A percentile compares a stretch with the other conserved stretches of the same genome.
Evolutionary conservation across 2,888 invertebrate species (phyloP).

Genomic region (Epirrhoe alternata): DNA sequence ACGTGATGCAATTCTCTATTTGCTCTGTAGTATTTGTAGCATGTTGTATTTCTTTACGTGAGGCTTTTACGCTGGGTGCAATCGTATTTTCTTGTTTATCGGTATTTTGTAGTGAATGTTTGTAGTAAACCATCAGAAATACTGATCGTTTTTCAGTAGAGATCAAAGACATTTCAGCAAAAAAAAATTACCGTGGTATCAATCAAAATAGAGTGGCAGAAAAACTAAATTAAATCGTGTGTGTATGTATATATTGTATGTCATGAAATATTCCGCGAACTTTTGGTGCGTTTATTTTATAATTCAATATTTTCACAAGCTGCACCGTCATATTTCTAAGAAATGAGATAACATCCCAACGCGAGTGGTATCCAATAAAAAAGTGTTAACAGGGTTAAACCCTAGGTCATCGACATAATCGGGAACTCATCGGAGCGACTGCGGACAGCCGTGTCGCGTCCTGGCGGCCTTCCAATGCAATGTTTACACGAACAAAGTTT

Average conservation of each 20-base stretch:
- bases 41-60: constrained; percentile 41
- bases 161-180: too few relatives aligned
- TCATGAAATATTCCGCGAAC: too few relatives aligned
- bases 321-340: not conserved
- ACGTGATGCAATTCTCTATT: constrained; percentile 45
- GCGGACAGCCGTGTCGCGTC: constrained; percentile 46
- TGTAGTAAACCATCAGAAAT: not conserved
- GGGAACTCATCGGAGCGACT: constrained; percentile 45
- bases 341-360: not conserved
- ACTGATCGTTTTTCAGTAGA: not conserved
- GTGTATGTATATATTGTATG: too few relatives aligned
- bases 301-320: not conserved
- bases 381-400: constrained; percentile 21
- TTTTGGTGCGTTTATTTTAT: not conserved
- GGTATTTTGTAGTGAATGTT: constrained; percentile 3
- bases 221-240: not conserved
- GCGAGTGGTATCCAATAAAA: constrained; percentile 7
- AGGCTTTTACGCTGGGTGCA: constrained; percentile 30
- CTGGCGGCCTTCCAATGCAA: constrained; percentile 59
- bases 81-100: constrained; percentile 20
- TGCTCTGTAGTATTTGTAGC: constrained; percentile 38
- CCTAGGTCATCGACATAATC: constrained; percentile 44
- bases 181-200: not conserved
- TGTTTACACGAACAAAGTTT: constrained; percentile 59
- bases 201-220: not conserved